Evolutionary conservation across 2,888 invertebrate species (phyloP).

Genomic region (Bombylius discolor): DNA sequence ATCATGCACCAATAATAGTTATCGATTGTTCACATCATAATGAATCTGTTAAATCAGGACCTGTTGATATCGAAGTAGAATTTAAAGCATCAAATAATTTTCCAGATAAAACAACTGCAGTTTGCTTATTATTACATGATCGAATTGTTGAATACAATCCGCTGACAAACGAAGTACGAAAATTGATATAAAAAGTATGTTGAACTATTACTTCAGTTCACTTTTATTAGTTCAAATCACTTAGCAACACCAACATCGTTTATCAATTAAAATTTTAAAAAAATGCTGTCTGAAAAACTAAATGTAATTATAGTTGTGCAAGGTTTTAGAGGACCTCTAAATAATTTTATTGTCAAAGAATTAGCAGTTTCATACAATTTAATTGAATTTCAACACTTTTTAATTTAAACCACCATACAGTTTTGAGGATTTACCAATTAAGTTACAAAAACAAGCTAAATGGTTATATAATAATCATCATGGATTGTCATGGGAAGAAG

Average conservation of each 20-base stretch:
- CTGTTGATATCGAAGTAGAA: constrained; percentile 9
- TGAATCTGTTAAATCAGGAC: constrained; percentile 14
- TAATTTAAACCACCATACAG: constrained; percentile 2
- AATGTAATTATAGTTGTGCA: not conserved
- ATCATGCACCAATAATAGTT: constrained; percentile 16
- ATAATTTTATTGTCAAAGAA: constrained; percentile 7
- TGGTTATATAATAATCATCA: constrained; percentile 7
- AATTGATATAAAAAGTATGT: not conserved
- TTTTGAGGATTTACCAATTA: not conserved
- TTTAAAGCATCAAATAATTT: constrained; percentile 4
- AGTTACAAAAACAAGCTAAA: not conserved
- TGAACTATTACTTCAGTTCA: too few species aligned
- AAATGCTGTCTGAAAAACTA: not conserved
- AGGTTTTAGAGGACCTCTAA: constrained; percentile 4
- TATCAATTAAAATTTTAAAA: too few species aligned
- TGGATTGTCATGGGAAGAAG: constrained; percentile 1
- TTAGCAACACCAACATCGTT: too few species aligned
- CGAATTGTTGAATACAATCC: constrained; percentile 12
- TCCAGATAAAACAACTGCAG: constrained; percentile 6
- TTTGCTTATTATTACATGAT: constrained; percentile 12
- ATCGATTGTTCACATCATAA: constrained; percentile 21
- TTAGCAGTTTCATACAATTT: constrained; percentile 1
- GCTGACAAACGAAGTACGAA: constrained; percentile 5
- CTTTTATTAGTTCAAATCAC: not conserved
- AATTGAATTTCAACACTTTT: constrained; percentile 2